These are phyloP conservation scores for Ethmia dodecea DNA, from an alignment of 2,888 invertebrate genomes.

Conservation along the genomic window DNA sequence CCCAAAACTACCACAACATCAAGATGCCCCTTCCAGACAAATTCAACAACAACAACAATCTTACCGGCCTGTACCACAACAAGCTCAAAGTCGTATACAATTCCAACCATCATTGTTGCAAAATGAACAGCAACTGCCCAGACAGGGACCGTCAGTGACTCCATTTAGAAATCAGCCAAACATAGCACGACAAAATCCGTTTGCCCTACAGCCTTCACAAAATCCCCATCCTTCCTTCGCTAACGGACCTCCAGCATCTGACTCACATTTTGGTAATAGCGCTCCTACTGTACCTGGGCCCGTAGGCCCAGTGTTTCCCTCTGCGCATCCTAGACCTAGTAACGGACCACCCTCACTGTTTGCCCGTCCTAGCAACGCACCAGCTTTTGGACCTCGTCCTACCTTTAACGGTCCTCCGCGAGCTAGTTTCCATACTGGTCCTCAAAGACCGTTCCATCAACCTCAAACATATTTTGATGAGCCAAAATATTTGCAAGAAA, in stretches of 20 bases:
- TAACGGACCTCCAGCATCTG: conserved; percentile 44
- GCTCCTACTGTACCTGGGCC: conserved; percentile 55
- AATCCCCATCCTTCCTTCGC: conserved; percentile 43
- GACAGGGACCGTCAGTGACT: conserved; percentile 55
- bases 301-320: conserved; percentile 38
- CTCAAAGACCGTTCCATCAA: conserved; percentile 73
- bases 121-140: conserved; percentile 63
- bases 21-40: neutral
- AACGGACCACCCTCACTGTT: conserved; percentile 47
- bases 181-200: conserved; percentile 45
- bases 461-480: conserved; percentile 65
- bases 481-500: conserved; percentile 71
- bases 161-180: conserved; percentile 56
- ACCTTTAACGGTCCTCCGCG: conserved; percentile 63
- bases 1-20: neutral
- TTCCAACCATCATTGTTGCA: conserved; percentile 60
- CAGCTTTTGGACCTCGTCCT: conserved; percentile 46
- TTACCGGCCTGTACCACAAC: conserved; percentile 45
- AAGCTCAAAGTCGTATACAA: conserved; percentile 66
- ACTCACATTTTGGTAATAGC: conserved; percentile 37
- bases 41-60: conserved; percentile 21
- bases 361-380: conserved; percentile 43
- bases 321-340: conserved; percentile 49
- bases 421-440: conserved; percentile 64
- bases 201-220: conserved; percentile 45